These are phyloP conservation scores for Liparis tanakae DNA, from an alignment of 2,797 vertebrate genomes.

Conservation along the genomic window DNA sequence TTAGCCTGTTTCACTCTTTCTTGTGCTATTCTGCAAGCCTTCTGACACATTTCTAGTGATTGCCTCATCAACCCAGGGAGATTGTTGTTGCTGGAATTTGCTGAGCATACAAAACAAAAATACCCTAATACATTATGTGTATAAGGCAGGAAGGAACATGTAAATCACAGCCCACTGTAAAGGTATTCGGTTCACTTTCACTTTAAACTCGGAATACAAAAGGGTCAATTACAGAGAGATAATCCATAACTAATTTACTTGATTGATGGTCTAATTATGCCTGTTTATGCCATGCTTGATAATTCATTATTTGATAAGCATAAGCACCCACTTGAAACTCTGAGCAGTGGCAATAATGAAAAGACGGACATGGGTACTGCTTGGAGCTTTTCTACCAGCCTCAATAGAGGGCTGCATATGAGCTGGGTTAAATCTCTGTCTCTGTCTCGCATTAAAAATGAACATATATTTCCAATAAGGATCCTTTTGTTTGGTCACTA, in stretches of 20 bases:
- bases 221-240: constrained; percentile 80
- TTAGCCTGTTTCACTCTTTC: constrained; percentile 52
- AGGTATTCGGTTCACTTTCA: constrained; percentile 64
- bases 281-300: constrained; percentile 80
- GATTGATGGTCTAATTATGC: constrained; percentile 82
- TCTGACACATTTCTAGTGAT: constrained; percentile 40
- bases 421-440: constrained; percentile 33
- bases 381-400: constrained; percentile 50
- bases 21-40: constrained; percentile 15
- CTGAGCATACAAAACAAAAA: constrained; percentile 46
- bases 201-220: constrained; percentile 70
- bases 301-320: constrained; percentile 79
- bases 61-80: constrained; percentile 26
- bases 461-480: neutral
- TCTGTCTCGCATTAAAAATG: neutral
- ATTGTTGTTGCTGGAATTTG: constrained; percentile 44
- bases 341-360: constrained; percentile 64
- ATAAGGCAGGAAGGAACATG: constrained; percentile 47
- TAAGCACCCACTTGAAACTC: constrained; percentile 64
- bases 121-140: constrained; percentile 31
- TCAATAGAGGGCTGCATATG: constrained; percentile 22
- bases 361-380: constrained; percentile 50
- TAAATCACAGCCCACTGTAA: constrained; percentile 53
- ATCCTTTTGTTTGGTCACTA: constrained; percentile 7
- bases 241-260: constrained; percentile 82